phyloP scores from a whole-genome alignment of 2,113 vertebrate species.

The Pomatorhinus ruficollis region DNA sequence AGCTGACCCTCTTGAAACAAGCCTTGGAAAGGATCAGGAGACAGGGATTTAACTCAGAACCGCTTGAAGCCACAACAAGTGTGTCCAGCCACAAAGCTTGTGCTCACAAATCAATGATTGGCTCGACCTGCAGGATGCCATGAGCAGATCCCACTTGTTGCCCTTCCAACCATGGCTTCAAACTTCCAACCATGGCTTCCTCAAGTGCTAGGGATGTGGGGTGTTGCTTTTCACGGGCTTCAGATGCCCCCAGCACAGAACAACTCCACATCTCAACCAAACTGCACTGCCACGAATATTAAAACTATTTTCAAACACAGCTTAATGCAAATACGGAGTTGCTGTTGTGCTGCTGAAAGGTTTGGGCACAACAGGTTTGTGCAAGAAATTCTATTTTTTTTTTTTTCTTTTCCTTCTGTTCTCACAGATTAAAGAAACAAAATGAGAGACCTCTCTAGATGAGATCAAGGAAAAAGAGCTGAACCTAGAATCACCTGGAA shows the following conservation, averaged over 20 bases:
- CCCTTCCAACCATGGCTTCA: fast-evolving
- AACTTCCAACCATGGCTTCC: fast-evolving
- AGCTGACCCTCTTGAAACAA: background rate
- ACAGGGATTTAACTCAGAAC: background rate
- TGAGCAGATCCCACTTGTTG: fast-evolving
- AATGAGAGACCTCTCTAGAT: background rate
- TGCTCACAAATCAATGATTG: fast-evolving
- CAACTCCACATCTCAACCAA: fast-evolving
- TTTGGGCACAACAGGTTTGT: background rate
- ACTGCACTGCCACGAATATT: fast-evolving
- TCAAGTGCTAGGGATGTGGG: fast-evolving
- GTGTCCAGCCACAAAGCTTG: fast-evolving
- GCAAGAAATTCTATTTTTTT: background rate
- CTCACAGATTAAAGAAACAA: background rate
- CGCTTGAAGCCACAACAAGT: fast-evolving
- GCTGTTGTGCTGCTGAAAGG: fast-evolving
- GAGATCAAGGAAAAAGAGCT: background rate
- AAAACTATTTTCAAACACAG: background rate
- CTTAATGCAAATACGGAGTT: fast-evolving
- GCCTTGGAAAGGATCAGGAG: background rate
- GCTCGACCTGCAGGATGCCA: fast-evolving
- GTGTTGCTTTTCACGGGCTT: fast-evolving
- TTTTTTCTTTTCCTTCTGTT: background rate
- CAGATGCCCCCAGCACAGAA: fast-evolving
- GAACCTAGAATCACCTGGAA: background rate